Conservation (phyloP, 2,113 vertebrate species). For the Delphinus delphis region DNA sequence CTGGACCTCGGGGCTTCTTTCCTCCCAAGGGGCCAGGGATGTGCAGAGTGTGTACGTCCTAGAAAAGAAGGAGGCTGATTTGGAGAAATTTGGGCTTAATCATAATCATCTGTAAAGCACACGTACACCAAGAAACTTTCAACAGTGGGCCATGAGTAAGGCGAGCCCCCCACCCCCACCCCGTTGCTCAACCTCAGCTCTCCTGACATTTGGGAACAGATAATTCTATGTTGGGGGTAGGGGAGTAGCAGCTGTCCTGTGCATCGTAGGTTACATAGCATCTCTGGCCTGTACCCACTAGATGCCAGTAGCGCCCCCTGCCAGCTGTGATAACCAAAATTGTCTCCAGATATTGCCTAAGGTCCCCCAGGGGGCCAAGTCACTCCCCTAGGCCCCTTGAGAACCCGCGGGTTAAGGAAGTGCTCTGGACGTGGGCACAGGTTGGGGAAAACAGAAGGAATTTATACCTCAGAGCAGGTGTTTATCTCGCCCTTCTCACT, state of each 20-base stretch:
- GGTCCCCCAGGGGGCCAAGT: neutral
- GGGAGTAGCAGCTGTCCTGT: neutral
- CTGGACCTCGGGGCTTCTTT: neutral
- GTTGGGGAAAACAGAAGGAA: neutral
- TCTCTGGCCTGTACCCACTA: too few relatives aligned
- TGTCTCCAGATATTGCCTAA: neutral
- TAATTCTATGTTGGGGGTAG: too few relatives aligned
- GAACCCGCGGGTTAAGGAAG: neutral
- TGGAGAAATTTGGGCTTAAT: slow-evolving; percentile 29
- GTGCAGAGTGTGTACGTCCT: neutral
- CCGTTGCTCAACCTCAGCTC: neutral
- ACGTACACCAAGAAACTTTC: neutral
- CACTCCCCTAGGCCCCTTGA: neutral
- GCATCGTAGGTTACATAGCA: neutral
- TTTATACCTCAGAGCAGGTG: neutral
- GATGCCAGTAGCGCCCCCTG: neutral
- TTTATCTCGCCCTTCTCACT: neutral
- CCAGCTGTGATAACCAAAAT: neutral
- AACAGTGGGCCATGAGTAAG: neutral
- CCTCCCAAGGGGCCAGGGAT: neutral
- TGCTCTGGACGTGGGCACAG: neutral
- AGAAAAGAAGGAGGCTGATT: neutral
- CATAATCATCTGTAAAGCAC: neutral
- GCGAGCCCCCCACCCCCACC: neutral
- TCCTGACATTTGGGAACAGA: neutral